Percentiles rank a stretch among this genome's conserved stretches.
Conservation (phyloP, 2,113 vertebrate species). For the Odocoileus virginianus region DNA sequence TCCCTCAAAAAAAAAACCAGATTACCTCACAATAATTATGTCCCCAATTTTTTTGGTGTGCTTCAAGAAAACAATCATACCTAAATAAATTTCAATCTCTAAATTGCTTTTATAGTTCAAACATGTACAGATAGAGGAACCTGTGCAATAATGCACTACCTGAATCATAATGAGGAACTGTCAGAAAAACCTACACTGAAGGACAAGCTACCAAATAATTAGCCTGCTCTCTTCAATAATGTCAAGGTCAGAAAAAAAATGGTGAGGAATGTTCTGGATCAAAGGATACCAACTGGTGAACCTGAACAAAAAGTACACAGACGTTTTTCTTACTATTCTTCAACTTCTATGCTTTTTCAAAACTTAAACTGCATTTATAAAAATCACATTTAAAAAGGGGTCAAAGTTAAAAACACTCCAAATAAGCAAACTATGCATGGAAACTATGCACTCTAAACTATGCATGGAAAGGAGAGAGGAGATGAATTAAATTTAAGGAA, state of each 20-base stretch:
- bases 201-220: neutral
- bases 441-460: neutral
- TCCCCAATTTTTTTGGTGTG: neutral
- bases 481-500: neutral
- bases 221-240: neutral
- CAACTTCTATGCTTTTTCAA: neutral
- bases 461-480: neutral
- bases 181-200: neutral
- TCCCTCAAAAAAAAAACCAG: neutral
- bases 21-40: neutral
- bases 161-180: neutral
- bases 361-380: neutral
- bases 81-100: neutral
- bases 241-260: neutral
- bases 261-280: neutral
- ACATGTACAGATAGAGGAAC: neutral
- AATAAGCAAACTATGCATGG: neutral
- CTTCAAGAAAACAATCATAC: neutral
- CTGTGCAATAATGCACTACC: neutral
- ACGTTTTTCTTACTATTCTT: neutral
- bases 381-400: neutral
- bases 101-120: neutral
- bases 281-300: neutral
- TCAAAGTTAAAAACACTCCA: neutral
- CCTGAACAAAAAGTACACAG: neutral